Evolutionary conservation across 1,140 invertebrate genomes (phyloP).

Genomic region (Ruditapes philippinarum): DNA sequence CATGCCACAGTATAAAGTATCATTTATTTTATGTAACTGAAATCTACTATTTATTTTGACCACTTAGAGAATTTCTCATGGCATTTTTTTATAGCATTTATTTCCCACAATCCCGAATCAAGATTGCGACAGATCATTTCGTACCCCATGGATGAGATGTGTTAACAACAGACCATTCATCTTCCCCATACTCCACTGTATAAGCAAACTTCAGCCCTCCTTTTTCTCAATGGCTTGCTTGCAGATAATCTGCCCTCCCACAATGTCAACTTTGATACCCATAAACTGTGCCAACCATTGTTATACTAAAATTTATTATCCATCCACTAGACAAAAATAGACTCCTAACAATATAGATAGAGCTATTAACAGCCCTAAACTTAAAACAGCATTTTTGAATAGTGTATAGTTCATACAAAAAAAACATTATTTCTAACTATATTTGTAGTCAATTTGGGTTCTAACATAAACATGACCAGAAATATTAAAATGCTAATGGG

Average conservation of each 20-base stretch:
- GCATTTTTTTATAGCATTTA: too few species aligned
- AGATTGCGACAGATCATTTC: not conserved
- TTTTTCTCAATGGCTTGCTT: conserved; percentile 14
- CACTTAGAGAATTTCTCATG: not conserved
- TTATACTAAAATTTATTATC: not conserved
- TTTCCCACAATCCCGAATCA: not conserved
- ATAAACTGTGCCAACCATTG: not conserved
- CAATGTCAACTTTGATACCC: conserved; percentile 36
- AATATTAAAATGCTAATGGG: too few species aligned
- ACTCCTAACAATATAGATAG: not conserved
- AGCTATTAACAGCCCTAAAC: not conserved
- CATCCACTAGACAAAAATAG: not conserved
- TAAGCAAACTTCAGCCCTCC: not conserved
- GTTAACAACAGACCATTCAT: conserved; percentile 13
- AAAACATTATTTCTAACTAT: too few species aligned
- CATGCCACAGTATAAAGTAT: not conserved
- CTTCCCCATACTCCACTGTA: conserved; percentile 11
- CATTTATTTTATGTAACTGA: not conserved
- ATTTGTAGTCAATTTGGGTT: too few species aligned
- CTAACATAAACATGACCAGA: too few species aligned
- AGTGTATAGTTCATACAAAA: too few species aligned
- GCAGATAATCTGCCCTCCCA: conserved; percentile 46
- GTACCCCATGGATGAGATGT: conserved; percentile 22
- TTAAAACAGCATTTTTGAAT: not conserved
- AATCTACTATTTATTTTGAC: too few species aligned